Evolutionary conservation across 2,113 vertebrate species (phyloP).

Genomic region (Sorex araneus): DNA sequence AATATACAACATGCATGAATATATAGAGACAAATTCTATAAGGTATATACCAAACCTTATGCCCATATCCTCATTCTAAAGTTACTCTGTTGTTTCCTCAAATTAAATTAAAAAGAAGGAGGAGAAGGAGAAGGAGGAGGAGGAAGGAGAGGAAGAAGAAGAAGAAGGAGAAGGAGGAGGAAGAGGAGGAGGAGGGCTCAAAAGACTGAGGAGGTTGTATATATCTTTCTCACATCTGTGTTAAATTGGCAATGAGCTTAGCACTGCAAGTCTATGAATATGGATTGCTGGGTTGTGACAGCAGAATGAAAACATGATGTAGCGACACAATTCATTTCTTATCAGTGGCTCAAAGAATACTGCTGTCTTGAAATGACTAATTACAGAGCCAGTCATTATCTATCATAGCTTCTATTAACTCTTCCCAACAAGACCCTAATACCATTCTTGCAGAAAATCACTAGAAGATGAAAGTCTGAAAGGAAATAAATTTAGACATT

Average conservation of each 20-base stretch:
- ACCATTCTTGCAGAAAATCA: slow-evolving; percentile 77
- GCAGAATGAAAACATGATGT: slow-evolving; percentile 82
- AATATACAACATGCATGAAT: background rate
- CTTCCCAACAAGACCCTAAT: slow-evolving; percentile 72
- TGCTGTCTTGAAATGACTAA: slow-evolving; percentile 80
- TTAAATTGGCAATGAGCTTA: slow-evolving; percentile 79
- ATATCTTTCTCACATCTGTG: slow-evolving; percentile 77
- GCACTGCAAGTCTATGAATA: slow-evolving; percentile 81
- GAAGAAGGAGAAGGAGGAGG: too few species aligned
- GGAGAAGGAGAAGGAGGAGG: too few species aligned
- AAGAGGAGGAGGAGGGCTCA: slow-evolving; percentile 56
- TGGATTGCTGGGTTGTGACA: slow-evolving; percentile 81
- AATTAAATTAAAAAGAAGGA: background rate
- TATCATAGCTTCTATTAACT: slow-evolving; percentile 76
- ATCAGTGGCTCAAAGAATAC: slow-evolving; percentile 76
- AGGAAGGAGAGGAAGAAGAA: too few species aligned
- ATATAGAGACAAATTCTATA: background rate
- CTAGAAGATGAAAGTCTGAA: slow-evolving; percentile 69
- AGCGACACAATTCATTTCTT: slow-evolving; percentile 83
- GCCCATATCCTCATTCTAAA: slow-evolving; percentile 49
- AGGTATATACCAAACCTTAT: background rate
- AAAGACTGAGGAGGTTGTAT: slow-evolving; percentile 46
- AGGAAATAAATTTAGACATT: slow-evolving; percentile 78
- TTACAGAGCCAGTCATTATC: slow-evolving; percentile 79
- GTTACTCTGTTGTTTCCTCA: slow-evolving; percentile 64